Percentiles rank a stretch among this genome's conserved stretches.
phyloP scores from a whole-genome alignment of 2,113 vertebrate species.

The Gymnarchus niloticus region DNA sequence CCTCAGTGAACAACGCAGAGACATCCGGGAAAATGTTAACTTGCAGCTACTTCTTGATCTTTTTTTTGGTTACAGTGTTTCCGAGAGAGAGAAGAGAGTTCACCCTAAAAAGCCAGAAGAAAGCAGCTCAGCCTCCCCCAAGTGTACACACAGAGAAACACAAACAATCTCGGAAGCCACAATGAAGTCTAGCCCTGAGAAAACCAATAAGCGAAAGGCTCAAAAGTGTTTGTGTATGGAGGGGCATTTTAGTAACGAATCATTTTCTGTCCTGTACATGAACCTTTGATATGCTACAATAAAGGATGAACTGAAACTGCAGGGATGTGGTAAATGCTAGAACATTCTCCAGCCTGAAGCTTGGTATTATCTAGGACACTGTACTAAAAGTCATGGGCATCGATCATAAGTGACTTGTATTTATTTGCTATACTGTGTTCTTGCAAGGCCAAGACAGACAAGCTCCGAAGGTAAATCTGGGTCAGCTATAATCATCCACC shows the following conservation, averaged over 20 bases:
- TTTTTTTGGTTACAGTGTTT: conserved; percentile 31
- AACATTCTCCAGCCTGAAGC: not conserved
- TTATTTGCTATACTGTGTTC: not conserved
- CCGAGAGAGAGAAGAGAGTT: conserved; percentile 40
- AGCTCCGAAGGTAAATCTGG: not conserved
- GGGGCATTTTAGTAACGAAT: not conserved
- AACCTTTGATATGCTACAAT: not conserved
- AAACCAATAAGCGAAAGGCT: not conserved
- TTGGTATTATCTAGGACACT: not conserved
- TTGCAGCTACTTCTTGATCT: conserved; percentile 37
- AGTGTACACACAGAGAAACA: too few relatives aligned
- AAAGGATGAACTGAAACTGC: not conserved
- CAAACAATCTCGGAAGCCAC: not conserved
- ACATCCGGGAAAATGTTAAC: conserved; percentile 52
- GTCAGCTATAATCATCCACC: not conserved
- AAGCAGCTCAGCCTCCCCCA: too few relatives aligned
- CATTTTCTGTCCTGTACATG: not conserved
- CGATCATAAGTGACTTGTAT: not conserved
- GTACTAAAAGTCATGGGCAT: not conserved
- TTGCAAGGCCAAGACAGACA: not conserved
- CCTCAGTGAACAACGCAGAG: conserved; percentile 35
- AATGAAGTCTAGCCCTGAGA: not conserved
- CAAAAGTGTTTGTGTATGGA: not conserved
- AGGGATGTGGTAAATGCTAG: not conserved
- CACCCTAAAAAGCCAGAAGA: conserved; percentile 10